Base-by-base conservation (phyloP, 2,888 invertebrate genomes). In the Troides aeacus region DNA sequence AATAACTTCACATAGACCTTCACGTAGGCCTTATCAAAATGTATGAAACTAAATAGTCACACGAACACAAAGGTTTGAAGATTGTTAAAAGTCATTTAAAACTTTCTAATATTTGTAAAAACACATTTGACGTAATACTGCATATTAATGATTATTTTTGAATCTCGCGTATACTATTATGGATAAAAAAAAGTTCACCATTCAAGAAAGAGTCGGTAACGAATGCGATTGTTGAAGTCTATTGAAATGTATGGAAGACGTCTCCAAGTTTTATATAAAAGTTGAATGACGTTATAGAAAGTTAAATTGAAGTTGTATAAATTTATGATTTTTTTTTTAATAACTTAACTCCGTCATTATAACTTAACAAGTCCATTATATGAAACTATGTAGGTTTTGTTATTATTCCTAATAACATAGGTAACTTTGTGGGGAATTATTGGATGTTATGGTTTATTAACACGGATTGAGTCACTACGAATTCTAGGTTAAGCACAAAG, bases 251-350 rank as follows among this genome's bases (percentile, higher is more conserved):
- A 75, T 76, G 73, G 23, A 50, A 68, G 36, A 21, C 10, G 18
- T 17, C 23, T 18, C 24, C 21, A 39, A 59, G 36, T 63, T 50
- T 59, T 30, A 60, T 60, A 53, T 15, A 23, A 60, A 68, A 60
- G 42, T 71, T 71, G 59, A 60, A 62, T 71, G 77, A 77, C 78
- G 77, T 74, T 77, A 76, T 79, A 78, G 81, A 83, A 85, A 83
- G 81, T 79, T 80, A 71, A 72, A 74, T 78, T 83, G 81, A 83
- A 81, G 81, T 80, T 73, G 77, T 81, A 76, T 56, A 74, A 81
- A 79, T 74, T 74, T 76, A 73, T 66, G 68, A 60, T 17, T 72
- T 62, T 62, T 30, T 30, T 4, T 30, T 30, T 30, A 4, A 30
- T 63, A 64, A 67, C 63, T 42, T 72, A 72, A 68, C 70, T 66